These are phyloP conservation scores for Bombylius major DNA, from an alignment of 2,888 invertebrate genomes.

Conservation along the genomic window DNA sequence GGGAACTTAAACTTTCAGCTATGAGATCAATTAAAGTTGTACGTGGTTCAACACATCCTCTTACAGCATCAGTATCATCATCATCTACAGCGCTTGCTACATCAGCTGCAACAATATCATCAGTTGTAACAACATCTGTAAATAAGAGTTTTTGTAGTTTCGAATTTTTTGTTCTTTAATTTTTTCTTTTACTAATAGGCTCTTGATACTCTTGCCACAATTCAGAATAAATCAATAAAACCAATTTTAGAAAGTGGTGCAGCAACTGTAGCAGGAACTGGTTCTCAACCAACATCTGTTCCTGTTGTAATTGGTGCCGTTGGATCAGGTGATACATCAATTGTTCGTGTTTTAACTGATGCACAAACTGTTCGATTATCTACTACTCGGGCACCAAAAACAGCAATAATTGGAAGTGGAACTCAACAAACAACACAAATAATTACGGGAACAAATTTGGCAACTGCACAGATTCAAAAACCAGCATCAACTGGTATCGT, in stretches of 20 bases:
- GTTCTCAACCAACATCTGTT: conserved; percentile 1
- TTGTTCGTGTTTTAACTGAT: conserved; percentile 33
- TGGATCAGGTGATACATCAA: conserved; percentile 21
- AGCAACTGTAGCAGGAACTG: neutral
- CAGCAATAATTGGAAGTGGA: conserved; percentile 13
- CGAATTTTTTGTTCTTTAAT: neutral
- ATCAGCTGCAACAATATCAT: conserved; percentile 4
- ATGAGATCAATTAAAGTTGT: conserved; percentile 15
- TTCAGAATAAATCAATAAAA: conserved; percentile 15
- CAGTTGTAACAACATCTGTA: conserved; percentile 12
- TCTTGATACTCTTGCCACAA: conserved; percentile 4
- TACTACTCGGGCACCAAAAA: conserved; percentile 22
- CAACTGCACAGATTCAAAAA: conserved; percentile 23
- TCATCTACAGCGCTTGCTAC: conserved; percentile 21
- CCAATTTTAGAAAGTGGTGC: conserved; percentile 17
- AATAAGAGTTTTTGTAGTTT: neutral
- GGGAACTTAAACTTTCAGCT: neutral
- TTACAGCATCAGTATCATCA: conserved; percentile 23
- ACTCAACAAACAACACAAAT: neutral
- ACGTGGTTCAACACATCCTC: neutral
- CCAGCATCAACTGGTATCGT: conserved; percentile 38
- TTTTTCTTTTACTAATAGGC: conserved; percentile 1
- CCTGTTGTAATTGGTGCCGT: conserved; percentile 13
- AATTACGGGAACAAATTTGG: conserved; percentile 24
- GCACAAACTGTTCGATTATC: conserved; percentile 31